Conservation (phyloP, 2,113 vertebrate genomes). For the Tympanuchus pallidicinctus region DNA sequence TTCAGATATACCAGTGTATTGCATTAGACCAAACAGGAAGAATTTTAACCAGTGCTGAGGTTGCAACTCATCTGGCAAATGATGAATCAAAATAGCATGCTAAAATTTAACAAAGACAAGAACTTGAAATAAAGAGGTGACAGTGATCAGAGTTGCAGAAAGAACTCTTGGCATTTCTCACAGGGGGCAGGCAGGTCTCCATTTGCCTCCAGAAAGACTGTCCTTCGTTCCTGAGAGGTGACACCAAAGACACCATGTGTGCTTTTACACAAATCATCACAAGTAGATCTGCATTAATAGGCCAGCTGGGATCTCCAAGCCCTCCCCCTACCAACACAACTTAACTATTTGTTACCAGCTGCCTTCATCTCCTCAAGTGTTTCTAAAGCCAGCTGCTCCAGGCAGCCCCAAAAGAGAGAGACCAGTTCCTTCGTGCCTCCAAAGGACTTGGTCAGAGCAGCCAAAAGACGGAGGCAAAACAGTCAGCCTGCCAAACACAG, state of each 20-base stretch:
- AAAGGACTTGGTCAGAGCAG: not conserved
- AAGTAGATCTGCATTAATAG: not conserved
- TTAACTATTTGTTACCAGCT: not conserved
- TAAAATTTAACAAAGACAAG: not conserved
- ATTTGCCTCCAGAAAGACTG: not conserved
- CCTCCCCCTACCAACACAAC: not conserved
- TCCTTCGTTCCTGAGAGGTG: not conserved
- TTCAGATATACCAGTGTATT: not conserved
- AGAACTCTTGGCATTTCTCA: not conserved
- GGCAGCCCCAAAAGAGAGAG: not conserved
- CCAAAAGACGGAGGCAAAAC: not conserved
- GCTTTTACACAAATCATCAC: not conserved
- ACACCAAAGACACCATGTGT: not conserved
- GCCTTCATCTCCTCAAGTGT: not conserved
- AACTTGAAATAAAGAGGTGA: not conserved
- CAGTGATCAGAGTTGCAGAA: not conserved
- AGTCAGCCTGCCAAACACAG: not conserved
- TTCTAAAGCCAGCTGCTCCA: not conserved
- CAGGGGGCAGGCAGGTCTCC: not conserved
- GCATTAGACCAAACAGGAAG: conserved; percentile 24
- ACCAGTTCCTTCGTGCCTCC: not conserved
- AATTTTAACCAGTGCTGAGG: conserved; percentile 1
- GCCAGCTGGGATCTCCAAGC: not conserved
- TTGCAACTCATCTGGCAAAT: not conserved
- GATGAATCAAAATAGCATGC: not conserved